Evolutionary conservation across 2,113 vertebrate genomes (phyloP).

Genomic region (Petromus typicus): DNA sequence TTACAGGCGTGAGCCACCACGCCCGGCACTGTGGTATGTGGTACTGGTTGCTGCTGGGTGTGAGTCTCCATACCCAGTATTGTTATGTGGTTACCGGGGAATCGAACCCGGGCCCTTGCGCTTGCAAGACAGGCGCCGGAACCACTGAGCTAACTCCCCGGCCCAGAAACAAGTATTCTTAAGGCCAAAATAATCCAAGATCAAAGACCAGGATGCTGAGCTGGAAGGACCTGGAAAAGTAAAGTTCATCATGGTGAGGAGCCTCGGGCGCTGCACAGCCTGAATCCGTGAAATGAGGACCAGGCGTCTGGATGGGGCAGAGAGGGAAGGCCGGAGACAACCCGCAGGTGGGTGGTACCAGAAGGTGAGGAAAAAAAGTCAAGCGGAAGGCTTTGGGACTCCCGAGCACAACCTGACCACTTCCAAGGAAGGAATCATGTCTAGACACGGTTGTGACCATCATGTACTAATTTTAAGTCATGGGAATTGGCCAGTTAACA

Average conservation of each 20-base stretch:
- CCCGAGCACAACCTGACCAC: background rate
- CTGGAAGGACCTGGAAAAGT: background rate
- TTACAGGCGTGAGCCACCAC: no score
- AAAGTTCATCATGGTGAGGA: background rate
- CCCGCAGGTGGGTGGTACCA: accelerated
- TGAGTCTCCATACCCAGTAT: no score
- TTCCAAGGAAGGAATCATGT: background rate
- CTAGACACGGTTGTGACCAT: background rate
- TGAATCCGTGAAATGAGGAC: background rate
- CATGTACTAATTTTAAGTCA: background rate
- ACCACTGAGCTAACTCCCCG: no score
- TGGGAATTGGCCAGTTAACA: background rate
- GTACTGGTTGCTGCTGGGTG: no score
- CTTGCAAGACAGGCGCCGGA: no score
- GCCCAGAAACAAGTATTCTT: no score
- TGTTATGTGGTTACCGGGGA: no score
- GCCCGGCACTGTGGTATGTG: no score
- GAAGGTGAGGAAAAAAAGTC: background rate
- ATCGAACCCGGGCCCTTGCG: no score
- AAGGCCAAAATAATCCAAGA: background rate
- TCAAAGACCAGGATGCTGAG: background rate
- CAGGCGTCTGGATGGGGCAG: background rate
- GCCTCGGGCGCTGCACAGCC: background rate
- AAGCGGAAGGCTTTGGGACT: background rate
- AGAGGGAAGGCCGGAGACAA: background rate